Percentiles rank a stretch among this genome's conserved stretches.
phyloP scores from a whole-genome alignment of 2,113 vertebrate genomes.

The Actenoides lindsayi region DNA sequence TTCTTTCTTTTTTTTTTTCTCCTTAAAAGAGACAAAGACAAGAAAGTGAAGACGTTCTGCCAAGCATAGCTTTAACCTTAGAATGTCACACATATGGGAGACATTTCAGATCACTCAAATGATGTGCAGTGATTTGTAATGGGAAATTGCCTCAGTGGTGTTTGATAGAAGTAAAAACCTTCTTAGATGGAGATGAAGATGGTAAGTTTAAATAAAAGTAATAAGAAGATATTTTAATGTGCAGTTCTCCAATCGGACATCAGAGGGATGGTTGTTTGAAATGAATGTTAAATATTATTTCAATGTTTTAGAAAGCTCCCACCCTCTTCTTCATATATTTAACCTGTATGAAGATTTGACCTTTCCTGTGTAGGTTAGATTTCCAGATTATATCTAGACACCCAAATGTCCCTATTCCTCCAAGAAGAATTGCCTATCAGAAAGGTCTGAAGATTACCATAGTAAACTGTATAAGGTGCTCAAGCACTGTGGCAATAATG shows the following conservation, averaged over 20 bases:
- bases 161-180: background rate
- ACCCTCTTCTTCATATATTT: background rate
- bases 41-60: accelerated
- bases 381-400: background rate
- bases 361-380: background rate
- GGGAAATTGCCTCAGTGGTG: background rate
- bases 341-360: background rate
- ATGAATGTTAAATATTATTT: background rate
- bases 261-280: background rate
- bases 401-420: background rate
- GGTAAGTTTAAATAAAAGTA: background rate
- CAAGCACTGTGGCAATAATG: background rate
- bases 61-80: background rate
- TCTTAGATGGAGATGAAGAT: background rate
- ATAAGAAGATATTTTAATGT: background rate
- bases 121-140: accelerated
- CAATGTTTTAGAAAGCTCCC: background rate
- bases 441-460: background rate
- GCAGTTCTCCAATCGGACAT: background rate
- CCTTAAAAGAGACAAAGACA: background rate
- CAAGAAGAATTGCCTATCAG: background rate
- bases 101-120: accelerated
- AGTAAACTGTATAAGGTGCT: background rate
- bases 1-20: background rate
- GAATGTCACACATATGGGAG: accelerated